These are phyloP conservation scores for Epinephelus awoara DNA, from an alignment of 2,797 vertebrate species.

Conservation along the genomic window DNA sequence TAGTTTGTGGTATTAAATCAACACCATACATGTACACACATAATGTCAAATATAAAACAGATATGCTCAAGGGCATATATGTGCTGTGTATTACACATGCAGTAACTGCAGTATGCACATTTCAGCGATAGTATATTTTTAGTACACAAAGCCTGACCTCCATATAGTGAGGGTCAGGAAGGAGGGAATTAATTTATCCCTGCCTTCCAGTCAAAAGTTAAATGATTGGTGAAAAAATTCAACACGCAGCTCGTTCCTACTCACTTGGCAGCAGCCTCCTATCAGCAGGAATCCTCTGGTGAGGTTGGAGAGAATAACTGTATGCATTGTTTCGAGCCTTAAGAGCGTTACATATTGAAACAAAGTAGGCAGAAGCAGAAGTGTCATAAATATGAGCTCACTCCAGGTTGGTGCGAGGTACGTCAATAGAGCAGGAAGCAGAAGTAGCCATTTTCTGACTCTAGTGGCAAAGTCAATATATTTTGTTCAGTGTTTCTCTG, in stretches of 20 bases:
- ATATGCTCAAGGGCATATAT: background rate
- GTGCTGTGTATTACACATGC: background rate
- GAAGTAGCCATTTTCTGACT: slow-evolving; percentile 41
- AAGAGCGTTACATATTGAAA: slow-evolving; percentile 18
- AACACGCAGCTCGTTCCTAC: slow-evolving; percentile 10
- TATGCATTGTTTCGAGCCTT: slow-evolving; percentile 9
- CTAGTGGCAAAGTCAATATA: slow-evolving; percentile 3
- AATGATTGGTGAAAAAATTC: slow-evolving; percentile 4
- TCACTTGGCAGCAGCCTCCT: background rate
- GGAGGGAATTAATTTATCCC: slow-evolving; percentile 23
- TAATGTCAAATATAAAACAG: background rate
- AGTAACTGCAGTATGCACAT: background rate
- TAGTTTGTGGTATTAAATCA: too few relatives aligned
- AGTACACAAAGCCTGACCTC: slow-evolving; percentile 14
- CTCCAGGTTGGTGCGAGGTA: slow-evolving; percentile 17
- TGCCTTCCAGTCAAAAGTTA: slow-evolving; percentile 15
- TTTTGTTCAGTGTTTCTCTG: slow-evolving; percentile 31
- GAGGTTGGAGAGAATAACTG: background rate
- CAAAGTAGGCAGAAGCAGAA: slow-evolving; percentile 30
- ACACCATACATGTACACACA: background rate
- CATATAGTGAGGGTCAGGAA: slow-evolving; percentile 1
- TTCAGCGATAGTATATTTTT: slow-evolving; percentile 15
- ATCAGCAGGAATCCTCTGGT: slow-evolving; percentile 11
- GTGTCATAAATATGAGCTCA: background rate
- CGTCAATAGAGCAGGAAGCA: slow-evolving; percentile 4